phyloP scores from a whole-genome alignment of 2,888 invertebrate species.

The Drosophila recens region DNA sequence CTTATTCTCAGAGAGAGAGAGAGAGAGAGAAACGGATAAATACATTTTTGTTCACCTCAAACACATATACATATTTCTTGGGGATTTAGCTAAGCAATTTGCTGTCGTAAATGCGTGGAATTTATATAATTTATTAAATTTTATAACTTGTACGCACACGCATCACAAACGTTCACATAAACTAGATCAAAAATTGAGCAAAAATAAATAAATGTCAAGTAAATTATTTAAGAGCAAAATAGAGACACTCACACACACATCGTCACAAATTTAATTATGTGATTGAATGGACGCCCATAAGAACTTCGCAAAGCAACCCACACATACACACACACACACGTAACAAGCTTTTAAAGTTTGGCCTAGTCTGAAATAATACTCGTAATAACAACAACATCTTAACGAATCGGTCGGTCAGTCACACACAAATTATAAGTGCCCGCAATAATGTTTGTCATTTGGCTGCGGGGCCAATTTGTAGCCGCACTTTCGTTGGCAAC shows the following conservation, averaged over 20 bases:
- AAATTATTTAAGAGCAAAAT: conserved; percentile 42
- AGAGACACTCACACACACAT: conserved; percentile 18
- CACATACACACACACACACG: conserved; percentile 14
- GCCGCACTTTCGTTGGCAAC: conserved; percentile 64
- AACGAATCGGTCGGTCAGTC: conserved; percentile 48
- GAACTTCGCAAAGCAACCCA: conserved; percentile 43
- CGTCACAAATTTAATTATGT: conserved; percentile 15
- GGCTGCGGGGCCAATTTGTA: conserved; percentile 55
- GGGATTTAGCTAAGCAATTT: conserved; percentile 31
- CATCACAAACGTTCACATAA: conserved; percentile 52
- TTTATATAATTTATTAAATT: conserved; percentile 52
- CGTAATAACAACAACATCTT: conserved; percentile 29
- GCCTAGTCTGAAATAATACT: conserved; percentile 23
- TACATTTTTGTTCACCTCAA: neutral
- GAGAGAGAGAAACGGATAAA: neutral
- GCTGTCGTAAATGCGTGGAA: conserved; percentile 42
- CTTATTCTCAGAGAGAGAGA: neutral
- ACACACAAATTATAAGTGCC: conserved; percentile 16
- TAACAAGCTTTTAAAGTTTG: conserved; percentile 24
- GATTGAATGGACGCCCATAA: conserved; percentile 26
- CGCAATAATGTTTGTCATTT: conserved; percentile 59
- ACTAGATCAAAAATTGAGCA: conserved; percentile 57
- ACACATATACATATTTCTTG: conserved; percentile 3
- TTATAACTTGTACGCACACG: conserved; percentile 59
- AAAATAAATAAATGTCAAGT: conserved; percentile 47